These are phyloP conservation scores for Rhopalosiphum nymphaeae DNA, from an alignment of 2,888 invertebrate species.

Conservation along the genomic window DNA sequence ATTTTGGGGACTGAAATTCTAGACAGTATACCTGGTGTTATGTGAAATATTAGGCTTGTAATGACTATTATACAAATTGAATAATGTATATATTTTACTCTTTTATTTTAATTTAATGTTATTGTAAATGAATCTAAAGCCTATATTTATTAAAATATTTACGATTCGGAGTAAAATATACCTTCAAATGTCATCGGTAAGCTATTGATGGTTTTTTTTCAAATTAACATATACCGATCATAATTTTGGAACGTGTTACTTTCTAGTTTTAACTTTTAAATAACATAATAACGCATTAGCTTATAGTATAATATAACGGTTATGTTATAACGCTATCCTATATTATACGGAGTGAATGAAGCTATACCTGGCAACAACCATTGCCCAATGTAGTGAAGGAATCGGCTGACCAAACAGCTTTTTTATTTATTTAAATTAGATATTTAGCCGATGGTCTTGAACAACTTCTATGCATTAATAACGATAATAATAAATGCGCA, in stretches of 20 bases:
- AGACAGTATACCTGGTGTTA: background rate
- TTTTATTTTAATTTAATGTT: background rate
- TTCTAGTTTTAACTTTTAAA: background rate
- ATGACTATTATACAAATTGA: background rate
- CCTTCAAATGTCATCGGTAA: background rate
- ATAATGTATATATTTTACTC: background rate
- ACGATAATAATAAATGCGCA: constrained; percentile 13
- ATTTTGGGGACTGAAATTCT: background rate
- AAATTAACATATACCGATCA: background rate
- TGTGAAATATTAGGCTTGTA: background rate
- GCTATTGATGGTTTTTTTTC: background rate
- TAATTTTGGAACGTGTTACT: background rate
- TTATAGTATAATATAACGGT: background rate
- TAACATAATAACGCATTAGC: background rate
- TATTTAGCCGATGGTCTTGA: constrained; percentile 7
- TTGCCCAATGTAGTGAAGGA: background rate
- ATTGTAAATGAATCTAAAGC: background rate
- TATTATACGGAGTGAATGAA: background rate
- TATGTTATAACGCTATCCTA: background rate
- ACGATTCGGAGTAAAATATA: background rate
- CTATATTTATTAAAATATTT: background rate
- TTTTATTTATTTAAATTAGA: constrained; percentile 19
- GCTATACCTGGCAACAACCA: background rate
- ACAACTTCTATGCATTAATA: background rate
- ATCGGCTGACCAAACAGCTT: constrained; percentile 9